These are phyloP conservation scores for Orientallactaga bullata DNA, from an alignment of 2,113 vertebrate genomes.

Conservation along the genomic window DNA sequence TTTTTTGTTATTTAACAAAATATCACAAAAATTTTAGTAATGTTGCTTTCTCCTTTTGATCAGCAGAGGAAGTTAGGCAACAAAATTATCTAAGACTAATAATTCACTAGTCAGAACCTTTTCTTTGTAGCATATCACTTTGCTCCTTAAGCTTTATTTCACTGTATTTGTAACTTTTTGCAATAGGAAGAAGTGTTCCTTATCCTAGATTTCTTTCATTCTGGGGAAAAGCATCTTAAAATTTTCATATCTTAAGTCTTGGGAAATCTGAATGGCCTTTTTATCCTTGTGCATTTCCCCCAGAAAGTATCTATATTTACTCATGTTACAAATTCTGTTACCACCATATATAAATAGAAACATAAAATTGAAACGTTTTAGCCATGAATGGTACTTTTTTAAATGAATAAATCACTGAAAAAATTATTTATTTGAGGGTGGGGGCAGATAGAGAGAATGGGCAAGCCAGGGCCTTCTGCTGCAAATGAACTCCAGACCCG, in stretches of 20 bases:
- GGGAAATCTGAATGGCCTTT: not conserved
- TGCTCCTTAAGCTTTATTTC: slow-evolving; percentile 2
- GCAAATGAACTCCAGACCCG: no score
- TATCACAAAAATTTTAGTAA: not conserved
- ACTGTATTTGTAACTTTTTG: not conserved
- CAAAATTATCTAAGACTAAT: slow-evolving; percentile 40
- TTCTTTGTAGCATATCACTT: slow-evolving; percentile 39
- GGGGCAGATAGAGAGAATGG: no score
- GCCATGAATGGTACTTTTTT: no score
- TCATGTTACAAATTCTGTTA: not conserved
- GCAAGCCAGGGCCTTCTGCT: no score
- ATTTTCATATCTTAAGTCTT: slow-evolving; percentile 23
- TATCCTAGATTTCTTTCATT: slow-evolving; percentile 24
- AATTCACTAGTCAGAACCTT: not conserved
- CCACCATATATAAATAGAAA: slow-evolving; percentile 9
- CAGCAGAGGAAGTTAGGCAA: slow-evolving; percentile 40
- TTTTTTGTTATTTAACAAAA: slow-evolving; percentile 23
- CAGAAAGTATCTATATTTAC: slow-evolving; percentile 43
- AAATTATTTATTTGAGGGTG: no score
- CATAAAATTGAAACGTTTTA: slow-evolving; percentile 18
- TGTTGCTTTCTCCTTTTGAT: slow-evolving; percentile 22
- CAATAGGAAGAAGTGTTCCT: slow-evolving; percentile 1
- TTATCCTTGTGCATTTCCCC: slow-evolving; percentile 26
- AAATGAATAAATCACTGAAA: no score
- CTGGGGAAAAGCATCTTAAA: slow-evolving; percentile 15